Conservation (phyloP, 2,797 vertebrate species). For the Cyclura pinguis region DNA sequence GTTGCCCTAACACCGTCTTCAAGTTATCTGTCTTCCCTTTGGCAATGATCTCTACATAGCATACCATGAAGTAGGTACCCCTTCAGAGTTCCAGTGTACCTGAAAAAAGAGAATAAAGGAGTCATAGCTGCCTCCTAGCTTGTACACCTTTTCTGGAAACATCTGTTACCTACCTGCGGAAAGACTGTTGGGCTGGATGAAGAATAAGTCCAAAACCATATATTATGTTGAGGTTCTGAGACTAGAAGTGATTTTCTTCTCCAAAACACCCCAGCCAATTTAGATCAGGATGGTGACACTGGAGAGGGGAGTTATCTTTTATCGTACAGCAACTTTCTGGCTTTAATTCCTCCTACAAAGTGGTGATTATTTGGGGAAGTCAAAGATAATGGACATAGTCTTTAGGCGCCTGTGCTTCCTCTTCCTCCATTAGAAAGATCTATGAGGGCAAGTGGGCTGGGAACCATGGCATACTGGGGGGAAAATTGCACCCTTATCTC, state of each 20-base stretch:
- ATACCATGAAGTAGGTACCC: no score
- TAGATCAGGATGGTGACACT: not conserved
- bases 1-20: constrained; percentile 1
- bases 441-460: not conserved
- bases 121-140: not conserved
- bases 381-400: not conserved
- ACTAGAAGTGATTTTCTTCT: not conserved
- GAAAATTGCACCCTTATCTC: not conserved
- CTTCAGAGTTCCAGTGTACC: not conserved
- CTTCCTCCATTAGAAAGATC: not conserved
- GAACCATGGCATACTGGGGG: not conserved
- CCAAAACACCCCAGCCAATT: not conserved
- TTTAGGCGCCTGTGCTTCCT: no score
- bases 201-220: not conserved
- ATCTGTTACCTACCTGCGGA: not conserved
- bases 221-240: not conserved
- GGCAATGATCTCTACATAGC: not conserved
- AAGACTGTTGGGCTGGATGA: not conserved
- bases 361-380: not conserved
- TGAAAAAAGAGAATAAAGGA: not conserved
- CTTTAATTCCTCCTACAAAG: not conserved
- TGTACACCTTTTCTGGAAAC: not conserved
- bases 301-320: not conserved
- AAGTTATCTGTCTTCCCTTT: not conserved
- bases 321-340: not conserved